Conservation (phyloP, 1,140 invertebrate genomes). For the Scaptomyza pallida region DNA sequence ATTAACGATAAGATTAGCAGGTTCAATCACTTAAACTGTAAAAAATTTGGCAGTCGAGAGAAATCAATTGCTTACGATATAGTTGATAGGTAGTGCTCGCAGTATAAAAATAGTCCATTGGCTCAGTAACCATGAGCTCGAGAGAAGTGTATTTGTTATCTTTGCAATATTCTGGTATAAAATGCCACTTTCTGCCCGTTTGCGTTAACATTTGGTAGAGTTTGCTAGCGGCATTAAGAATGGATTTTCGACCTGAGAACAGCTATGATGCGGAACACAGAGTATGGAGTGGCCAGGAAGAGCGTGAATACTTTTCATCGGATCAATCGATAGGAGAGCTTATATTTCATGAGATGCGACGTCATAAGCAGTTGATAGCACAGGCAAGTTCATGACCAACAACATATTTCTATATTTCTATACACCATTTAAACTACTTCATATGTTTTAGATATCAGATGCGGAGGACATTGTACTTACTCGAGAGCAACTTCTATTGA, state of each 20-base stretch:
- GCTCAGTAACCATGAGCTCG: neutral
- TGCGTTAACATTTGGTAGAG: neutral
- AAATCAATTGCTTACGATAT: no score
- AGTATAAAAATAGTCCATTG: no score
- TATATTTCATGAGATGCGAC: constrained; percentile 47
- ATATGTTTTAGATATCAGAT: constrained; percentile 41
- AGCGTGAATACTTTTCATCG: neutral
- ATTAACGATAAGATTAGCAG: neutral
- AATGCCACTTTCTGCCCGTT: neutral
- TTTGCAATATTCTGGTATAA: neutral
- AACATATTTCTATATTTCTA: neutral
- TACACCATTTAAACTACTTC: neutral
- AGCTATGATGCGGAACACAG: constrained; percentile 31
- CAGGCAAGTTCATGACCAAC: constrained; percentile 19
- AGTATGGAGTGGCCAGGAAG: constrained; percentile 1
- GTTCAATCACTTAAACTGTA: neutral
- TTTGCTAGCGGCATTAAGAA: neutral
- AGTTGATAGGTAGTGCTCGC: no score
- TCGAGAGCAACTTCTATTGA: constrained; percentile 46
- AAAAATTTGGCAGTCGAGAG: no score
- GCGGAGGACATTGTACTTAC: constrained; percentile 53
- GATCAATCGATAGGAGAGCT: constrained; percentile 41
- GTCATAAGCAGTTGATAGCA: constrained; percentile 33
- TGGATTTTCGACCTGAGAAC: constrained; percentile 3
- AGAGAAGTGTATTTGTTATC: neutral